phyloP scores from a whole-genome alignment of 2,113 vertebrate species.

The Micronycteris hirsuta region DNA sequence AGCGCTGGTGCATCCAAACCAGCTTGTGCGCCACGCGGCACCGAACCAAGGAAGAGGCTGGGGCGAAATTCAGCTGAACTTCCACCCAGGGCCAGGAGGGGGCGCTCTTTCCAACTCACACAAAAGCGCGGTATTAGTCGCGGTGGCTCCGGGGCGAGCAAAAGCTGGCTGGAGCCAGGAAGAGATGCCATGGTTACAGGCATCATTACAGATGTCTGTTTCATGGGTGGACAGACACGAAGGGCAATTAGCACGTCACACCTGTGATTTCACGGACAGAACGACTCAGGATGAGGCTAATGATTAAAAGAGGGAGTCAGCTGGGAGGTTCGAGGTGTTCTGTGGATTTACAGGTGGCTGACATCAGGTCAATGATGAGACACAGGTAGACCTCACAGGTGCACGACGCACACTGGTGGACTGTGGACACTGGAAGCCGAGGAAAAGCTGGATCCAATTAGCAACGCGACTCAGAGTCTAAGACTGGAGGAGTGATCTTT shows the following conservation, averaged over 20 bases:
- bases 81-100: not conserved
- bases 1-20: not conserved
- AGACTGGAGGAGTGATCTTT: not conserved
- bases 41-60: not conserved
- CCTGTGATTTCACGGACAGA: not conserved
- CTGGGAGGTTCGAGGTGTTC: not conserved
- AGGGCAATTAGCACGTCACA: not conserved
- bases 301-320: not conserved
- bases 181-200: not conserved
- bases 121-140: accelerated
- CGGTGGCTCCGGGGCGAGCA: not conserved
- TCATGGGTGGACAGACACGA: not conserved
- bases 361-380: not conserved
- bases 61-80: not conserved
- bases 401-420: not conserved
- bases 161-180: not conserved
- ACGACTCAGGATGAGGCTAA: not conserved
- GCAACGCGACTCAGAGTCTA: not conserved
- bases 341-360: too few species aligned
- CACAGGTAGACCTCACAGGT: not conserved
- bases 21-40: not conserved
- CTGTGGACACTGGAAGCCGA: not conserved
- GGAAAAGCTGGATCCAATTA: not conserved
- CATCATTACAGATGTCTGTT: not conserved
- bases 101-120: not conserved